These are phyloP conservation scores for Falco columbarius DNA, from an alignment of 2,797 vertebrate species.

Conservation along the genomic window DNA sequence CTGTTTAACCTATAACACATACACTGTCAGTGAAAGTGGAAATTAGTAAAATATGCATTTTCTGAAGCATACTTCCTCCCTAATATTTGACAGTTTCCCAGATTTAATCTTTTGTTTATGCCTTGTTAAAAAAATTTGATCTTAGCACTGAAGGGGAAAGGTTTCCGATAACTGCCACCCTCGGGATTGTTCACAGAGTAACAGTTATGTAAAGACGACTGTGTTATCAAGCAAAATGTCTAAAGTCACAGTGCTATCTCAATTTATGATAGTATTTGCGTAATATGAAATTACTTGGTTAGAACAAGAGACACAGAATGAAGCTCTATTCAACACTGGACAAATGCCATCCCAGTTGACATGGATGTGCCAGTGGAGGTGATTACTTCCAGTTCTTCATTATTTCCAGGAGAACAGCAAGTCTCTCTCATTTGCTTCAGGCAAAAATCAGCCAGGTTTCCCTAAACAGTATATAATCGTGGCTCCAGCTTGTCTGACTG, in stretches of 20 bases:
- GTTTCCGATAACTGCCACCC: background rate
- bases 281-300: background rate
- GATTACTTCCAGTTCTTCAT: background rate
- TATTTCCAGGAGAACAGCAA: background rate
- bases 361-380: background rate
- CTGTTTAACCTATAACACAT: background rate
- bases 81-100: background rate
- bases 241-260: background rate
- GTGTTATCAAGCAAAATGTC: background rate
- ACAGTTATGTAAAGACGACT: background rate
- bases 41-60: background rate
- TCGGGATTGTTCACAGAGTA: rapidly evolving
- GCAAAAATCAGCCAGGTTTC: slow-evolving; percentile 21
- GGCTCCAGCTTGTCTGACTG: background rate
- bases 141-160: background rate
- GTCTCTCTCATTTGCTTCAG: background rate
- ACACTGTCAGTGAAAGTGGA: background rate
- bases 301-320: background rate
- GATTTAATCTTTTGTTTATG: background rate
- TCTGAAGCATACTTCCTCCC: background rate
- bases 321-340: background rate
- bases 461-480: background rate
- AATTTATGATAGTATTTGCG: background rate
- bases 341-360: background rate
- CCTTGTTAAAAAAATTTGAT: background rate